A percentile compares a stretch with the other conserved stretches of the same genome.
These are phyloP conservation scores for Caenorhabditis angaria DNA, from an alignment of 2,888 invertebrate species.

Conservation along the genomic window DNA sequence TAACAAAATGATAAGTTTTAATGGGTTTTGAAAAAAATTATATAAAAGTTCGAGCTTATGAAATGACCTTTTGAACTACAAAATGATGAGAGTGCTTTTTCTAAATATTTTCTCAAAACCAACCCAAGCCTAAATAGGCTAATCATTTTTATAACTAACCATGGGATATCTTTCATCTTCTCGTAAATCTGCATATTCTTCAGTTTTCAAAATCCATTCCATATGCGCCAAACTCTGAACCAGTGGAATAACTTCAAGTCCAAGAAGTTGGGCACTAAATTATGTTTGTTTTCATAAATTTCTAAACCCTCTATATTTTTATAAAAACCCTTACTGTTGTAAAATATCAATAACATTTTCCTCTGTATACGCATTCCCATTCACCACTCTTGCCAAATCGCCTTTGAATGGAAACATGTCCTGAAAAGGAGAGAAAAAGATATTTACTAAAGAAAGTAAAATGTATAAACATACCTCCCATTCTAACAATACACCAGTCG, in stretches of 20 bases:
- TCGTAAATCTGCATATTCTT: constrained; percentile 78
- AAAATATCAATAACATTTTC: constrained; percentile 77
- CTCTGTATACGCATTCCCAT: constrained; percentile 79
- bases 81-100: too few species aligned
- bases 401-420: constrained; percentile 85
- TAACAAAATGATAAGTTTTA: background rate
- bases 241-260: constrained; percentile 81
- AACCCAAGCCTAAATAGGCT: too few species aligned
- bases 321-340: constrained; percentile 54
- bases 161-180: constrained; percentile 53
- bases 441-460: background rate
- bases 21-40: too few species aligned
- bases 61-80: too few species aligned
- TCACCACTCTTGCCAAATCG: constrained; percentile 77
- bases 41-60: too few species aligned
- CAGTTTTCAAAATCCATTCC: constrained; percentile 82
- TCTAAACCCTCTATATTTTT: background rate
- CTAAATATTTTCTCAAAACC: too few species aligned
- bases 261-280: constrained; percentile 73
- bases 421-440: constrained; percentile 70
- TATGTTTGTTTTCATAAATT: background rate
- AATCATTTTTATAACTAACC: too few species aligned
- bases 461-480: constrained; percentile 79
- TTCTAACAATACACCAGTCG: constrained; percentile 82
- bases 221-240: constrained; percentile 87